Evolutionary conservation across 2,888 invertebrate genomes (phyloP), one percentile per base, ranked within the genome.

Genomic region (Helicoverpa assulta): DNA sequence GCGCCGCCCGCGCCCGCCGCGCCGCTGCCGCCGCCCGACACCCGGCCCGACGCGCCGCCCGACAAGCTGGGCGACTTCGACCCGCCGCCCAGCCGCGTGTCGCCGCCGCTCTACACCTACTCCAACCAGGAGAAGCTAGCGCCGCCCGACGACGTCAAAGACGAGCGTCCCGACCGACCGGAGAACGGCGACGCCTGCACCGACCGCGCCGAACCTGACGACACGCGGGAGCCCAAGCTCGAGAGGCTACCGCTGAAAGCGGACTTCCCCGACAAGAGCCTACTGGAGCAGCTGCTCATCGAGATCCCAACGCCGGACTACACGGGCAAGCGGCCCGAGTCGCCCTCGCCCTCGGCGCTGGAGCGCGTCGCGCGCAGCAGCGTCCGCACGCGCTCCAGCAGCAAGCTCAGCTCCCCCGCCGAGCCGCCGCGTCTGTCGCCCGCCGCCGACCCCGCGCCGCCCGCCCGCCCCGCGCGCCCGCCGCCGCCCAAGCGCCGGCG

Each of bases 201-300:
- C n/a, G 57, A 77, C 18, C 69, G 76, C 58, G 21, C 64, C 16
- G 76, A 82, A 26, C 3, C 67, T 6, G 85, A 82, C 26, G 87
- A 86, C 61, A 78, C 81, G 65, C 53, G 66, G 18, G 91, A 91
- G 59, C 83, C 88, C 7, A 90, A 90, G 69, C 73, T 93, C 5
- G 95, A 95, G 77, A 88, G 95, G 84, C 74, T 94, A 65, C 92
- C 93, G 18, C 81, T 95, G 14, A 95, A 96, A 73, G 95, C 95
- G 26, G 95, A 94, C 82, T 96, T 93, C 80, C 96, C 93, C 67
- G 94, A 96, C 84, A 96, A 96, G 84, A 97, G 97, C 64, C 89
- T 97, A 59, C 93, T 98, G 53, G 98, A 98, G 86, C 98, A 98
- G 88, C 96, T 98, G 83, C 96, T 98, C 2, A 98, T 98, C 83